Conservation (phyloP, 1,140 invertebrate species). For the Brachionus plicatilis region DNA sequence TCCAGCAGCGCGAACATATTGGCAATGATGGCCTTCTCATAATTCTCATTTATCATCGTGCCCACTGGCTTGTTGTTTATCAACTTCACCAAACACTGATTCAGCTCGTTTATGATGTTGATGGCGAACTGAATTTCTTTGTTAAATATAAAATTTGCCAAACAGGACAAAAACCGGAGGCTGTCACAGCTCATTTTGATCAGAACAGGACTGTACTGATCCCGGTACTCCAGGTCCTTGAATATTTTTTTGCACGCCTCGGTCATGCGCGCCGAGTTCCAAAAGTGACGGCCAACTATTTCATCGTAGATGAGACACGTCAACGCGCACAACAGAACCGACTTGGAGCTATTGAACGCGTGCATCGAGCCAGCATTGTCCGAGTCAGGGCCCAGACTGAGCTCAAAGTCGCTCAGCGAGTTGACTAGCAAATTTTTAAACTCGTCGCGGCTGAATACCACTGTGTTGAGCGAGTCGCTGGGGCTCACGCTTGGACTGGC, state of each 20-base stretch:
- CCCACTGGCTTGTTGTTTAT: conserved; percentile 9
- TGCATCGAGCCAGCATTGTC: not conserved
- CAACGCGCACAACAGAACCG: not conserved
- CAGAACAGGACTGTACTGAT: not conserved
- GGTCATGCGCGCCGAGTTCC: not conserved
- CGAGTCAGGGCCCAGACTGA: not conserved
- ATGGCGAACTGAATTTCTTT: conserved; percentile 39
- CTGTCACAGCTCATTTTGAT: conserved; percentile 33
- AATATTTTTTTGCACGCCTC: conserved; percentile 6
- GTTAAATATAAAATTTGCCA: conserved; percentile 30
- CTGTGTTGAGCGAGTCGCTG: not conserved
- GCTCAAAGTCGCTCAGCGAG: not conserved
- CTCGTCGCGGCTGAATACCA: not conserved
- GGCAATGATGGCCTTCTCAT: conserved; percentile 65
- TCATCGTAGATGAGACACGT: conserved; percentile 22
- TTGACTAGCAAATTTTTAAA: conserved; percentile 14
- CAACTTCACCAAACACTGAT: conserved; percentile 31
- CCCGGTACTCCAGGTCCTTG: conserved; percentile 14
- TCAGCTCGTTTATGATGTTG: conserved; percentile 32
- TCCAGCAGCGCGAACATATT: conserved; percentile 82
- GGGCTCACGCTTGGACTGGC: not conserved
- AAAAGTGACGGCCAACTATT: not conserved
- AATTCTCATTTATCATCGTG: not conserved
- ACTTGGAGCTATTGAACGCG: not conserved
- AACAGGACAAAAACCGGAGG: conserved; percentile 4